These are phyloP conservation scores for Drosophila dunni DNA, from an alignment of 1,140 invertebrate species.

Conservation along the genomic window DNA sequence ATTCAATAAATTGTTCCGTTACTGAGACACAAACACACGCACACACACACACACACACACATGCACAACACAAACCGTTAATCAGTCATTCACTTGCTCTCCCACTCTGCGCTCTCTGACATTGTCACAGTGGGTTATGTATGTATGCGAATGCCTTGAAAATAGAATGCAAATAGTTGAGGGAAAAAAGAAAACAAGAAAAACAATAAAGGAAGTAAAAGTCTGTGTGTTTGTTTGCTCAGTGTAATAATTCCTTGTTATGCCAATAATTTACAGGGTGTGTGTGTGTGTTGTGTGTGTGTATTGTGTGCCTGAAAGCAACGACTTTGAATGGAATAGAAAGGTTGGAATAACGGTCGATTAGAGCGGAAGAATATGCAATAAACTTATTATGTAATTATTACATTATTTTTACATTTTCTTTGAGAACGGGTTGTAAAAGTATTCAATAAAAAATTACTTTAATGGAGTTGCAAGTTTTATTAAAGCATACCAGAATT, in stretches of 20 bases:
- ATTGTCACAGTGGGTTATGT: constrained; percentile 50
- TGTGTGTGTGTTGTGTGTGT: not conserved
- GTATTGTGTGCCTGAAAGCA: not conserved
- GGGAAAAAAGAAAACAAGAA: not conserved
- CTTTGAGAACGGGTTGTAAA: too few relatives aligned
- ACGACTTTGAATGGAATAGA: constrained; percentile 3
- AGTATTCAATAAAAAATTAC: too few relatives aligned
- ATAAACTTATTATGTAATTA: too few relatives aligned
- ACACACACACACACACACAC: constrained; percentile 10
- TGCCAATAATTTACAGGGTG: not conserved
- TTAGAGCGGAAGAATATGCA: too few relatives aligned
- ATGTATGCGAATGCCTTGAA: constrained; percentile 19
- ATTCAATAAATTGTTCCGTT: constrained; percentile 27
- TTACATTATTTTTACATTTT: too few relatives aligned
- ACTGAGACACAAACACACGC: constrained; percentile 16
- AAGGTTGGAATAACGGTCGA: not conserved
- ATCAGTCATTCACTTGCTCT: constrained; percentile 60
- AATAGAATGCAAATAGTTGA: constrained; percentile 30
- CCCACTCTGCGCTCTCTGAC: constrained; percentile 54
- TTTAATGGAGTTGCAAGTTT: too few relatives aligned
- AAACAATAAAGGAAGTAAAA: constrained; percentile 29
- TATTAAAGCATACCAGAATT: too few relatives aligned
- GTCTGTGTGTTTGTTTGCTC: constrained; percentile 3
- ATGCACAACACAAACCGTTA: constrained; percentile 29
- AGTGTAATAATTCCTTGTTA: constrained; percentile 3